A percentile compares a stretch with the other conserved stretches of the same genome.
These are phyloP conservation scores for Gymnothorax javanicus DNA, from an alignment of 2,797 vertebrate genomes.

Conservation along the genomic window DNA sequence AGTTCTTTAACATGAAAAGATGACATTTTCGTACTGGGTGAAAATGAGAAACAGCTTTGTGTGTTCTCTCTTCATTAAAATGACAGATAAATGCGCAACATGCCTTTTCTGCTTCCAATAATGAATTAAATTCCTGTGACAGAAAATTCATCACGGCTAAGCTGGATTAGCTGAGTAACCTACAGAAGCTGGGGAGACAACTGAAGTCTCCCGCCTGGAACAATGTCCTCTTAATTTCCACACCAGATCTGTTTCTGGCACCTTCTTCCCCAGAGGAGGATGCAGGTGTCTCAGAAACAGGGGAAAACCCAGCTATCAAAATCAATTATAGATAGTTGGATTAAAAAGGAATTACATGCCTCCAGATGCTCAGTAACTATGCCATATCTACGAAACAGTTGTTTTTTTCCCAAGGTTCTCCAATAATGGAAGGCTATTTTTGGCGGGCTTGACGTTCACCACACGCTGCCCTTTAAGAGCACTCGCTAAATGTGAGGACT, in stretches of 20 bases:
- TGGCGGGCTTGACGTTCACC: neutral
- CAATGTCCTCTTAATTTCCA: slow-evolving; percentile 1
- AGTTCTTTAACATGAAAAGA: neutral
- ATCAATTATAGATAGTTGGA: slow-evolving; percentile 8
- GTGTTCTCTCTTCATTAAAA: neutral
- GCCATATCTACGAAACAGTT: neutral
- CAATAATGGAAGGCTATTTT: neutral
- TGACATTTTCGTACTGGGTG: neutral
- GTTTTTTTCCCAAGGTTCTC: neutral
- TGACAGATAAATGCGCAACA: slow-evolving; percentile 2
- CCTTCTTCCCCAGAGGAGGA: slow-evolving; percentile 1
- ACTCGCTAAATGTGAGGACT: neutral
- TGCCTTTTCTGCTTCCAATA: neutral
- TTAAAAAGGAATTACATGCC: neutral
- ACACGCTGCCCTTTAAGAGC: neutral
- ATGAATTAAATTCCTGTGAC: slow-evolving; percentile 6
- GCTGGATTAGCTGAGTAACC: slow-evolving; percentile 18
- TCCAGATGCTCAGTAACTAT: neutral
- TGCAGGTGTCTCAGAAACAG: slow-evolving; percentile 18
- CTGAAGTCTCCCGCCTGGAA: slow-evolving; percentile 2
- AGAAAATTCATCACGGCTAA: slow-evolving; percentile 18
- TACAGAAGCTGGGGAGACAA: neutral
- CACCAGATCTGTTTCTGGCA: neutral
- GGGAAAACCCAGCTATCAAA: slow-evolving; percentile 6
- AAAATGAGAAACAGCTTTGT: neutral